phyloP scores from a whole-genome alignment of 1,140 invertebrate species.

The Drosophila takahashii region DNA sequence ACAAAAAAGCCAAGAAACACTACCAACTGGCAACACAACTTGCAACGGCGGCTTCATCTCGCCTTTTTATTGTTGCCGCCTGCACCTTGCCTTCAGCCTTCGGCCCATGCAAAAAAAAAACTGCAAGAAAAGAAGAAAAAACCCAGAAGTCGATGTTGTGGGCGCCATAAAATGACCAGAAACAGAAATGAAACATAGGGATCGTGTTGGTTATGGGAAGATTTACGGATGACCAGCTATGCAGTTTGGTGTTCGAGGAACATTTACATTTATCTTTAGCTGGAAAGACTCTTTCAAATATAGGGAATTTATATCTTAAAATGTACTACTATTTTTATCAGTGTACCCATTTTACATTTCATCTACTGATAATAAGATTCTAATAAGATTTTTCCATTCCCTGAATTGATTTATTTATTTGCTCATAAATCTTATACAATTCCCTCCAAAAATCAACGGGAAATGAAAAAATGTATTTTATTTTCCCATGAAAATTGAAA shows the following conservation, averaged over 20 bases:
- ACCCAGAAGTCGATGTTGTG: conserved; percentile 27
- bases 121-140: not conserved
- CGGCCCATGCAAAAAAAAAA: conserved; percentile 1
- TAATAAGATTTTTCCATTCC: not conserved
- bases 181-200: conserved; percentile 31
- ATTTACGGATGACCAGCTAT: not conserved
- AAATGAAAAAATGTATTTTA: not conserved
- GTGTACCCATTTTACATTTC: too few relatives aligned
- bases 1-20: not conserved
- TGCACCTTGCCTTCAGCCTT: conserved; percentile 33
- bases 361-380: too few relatives aligned
- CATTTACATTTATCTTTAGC: not conserved
- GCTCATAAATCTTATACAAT: not conserved
- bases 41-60: conserved; percentile 16
- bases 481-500: not conserved
- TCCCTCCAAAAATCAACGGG: not conserved
- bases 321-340: too few relatives aligned
- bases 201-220: conserved; percentile 8
- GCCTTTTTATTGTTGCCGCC: conserved; percentile 55
- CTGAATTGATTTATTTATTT: not conserved
- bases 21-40: conserved; percentile 3
- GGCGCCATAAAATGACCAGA: conserved; percentile 52
- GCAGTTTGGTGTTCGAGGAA: too few relatives aligned
- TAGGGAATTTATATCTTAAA: too few relatives aligned
- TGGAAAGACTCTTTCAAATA: too few relatives aligned